phyloP scores from a whole-genome alignment of 2,797 vertebrate species.

The Kryptolebias ocellatus region DNA sequence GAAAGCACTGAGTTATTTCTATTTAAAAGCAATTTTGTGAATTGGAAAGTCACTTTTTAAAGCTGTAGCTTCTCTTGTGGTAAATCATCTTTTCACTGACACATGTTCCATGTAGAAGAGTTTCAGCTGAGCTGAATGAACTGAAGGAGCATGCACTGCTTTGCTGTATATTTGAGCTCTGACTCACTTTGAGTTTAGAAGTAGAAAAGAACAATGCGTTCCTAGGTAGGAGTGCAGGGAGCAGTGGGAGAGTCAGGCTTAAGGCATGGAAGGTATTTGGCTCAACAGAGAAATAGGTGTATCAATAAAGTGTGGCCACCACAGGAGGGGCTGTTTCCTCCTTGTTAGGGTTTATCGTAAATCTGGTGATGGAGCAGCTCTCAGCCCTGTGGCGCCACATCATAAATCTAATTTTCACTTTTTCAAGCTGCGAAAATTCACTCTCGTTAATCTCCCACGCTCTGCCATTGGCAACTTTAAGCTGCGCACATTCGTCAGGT shows the following conservation, averaged over 20 bases:
- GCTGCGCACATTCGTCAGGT: slow-evolving; percentile 80
- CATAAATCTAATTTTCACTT: slow-evolving; percentile 86
- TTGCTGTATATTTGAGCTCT: slow-evolving; percentile 27
- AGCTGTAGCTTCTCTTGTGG: slow-evolving; percentile 7
- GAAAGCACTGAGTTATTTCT: neutral
- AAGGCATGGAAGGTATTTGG: slow-evolving; percentile 43
- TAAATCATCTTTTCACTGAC: neutral
- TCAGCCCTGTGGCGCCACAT: slow-evolving; percentile 75
- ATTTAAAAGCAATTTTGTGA: neutral
- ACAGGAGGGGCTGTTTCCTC: slow-evolving; percentile 79
- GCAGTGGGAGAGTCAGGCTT: slow-evolving; percentile 44
- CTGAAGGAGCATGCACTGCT: neutral
- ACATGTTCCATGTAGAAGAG: neutral
- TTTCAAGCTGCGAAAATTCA: slow-evolving; percentile 79
- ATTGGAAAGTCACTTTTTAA: neutral
- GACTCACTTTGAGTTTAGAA: slow-evolving; percentile 55
- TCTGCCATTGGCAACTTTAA: slow-evolving; percentile 81
- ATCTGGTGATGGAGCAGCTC: slow-evolving; percentile 86
- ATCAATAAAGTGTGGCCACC: slow-evolving; percentile 74
- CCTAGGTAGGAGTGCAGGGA: slow-evolving; percentile 42
- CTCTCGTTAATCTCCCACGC: slow-evolving; percentile 84
- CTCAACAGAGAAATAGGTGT: slow-evolving; percentile 68
- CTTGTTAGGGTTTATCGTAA: slow-evolving; percentile 85
- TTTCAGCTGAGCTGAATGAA: slow-evolving; percentile 11
- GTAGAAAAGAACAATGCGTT: slow-evolving; percentile 51